Percentiles rank a stretch among this genome's conserved stretches.
These are phyloP conservation scores for Colletes collaris DNA, from an alignment of 2,888 invertebrate genomes.

Conservation along the genomic window DNA sequence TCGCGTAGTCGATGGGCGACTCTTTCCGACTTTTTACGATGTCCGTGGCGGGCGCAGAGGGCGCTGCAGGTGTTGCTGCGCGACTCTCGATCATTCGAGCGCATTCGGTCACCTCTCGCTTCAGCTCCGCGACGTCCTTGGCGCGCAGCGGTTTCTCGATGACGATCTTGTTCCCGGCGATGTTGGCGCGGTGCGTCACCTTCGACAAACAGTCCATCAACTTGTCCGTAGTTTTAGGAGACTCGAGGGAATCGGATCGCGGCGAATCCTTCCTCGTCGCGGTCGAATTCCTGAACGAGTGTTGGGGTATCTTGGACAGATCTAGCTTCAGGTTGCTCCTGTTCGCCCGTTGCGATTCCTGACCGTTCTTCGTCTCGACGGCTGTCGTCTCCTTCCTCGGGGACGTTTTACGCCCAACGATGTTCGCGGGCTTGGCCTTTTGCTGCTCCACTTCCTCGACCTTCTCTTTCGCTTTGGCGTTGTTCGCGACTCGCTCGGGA, in stretches of 20 bases:
- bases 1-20: conserved; percentile 20
- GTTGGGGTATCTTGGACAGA: conserved; percentile 79
- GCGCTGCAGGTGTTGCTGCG: conserved; percentile 1
- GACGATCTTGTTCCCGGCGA: conserved; percentile 72
- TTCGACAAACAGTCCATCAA: conserved; percentile 66
- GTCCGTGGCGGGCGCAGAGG: background rate
- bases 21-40: background rate
- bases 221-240: conserved; percentile 41
- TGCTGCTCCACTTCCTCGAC: conserved; percentile 37
- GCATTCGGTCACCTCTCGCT: conserved; percentile 62
- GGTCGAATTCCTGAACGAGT: conserved; percentile 72
- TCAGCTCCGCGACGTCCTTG: conserved; percentile 68
- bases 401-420: background rate
- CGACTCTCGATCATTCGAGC: conserved; percentile 54
- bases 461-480: background rate
- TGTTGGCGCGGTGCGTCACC: conserved; percentile 72
- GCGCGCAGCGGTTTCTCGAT: conserved; percentile 71
- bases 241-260: conserved; percentile 55
- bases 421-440: background rate
- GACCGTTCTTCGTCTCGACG: background rate
- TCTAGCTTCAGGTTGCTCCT: conserved; percentile 77
- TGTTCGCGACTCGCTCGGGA: background rate
- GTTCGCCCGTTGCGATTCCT: conserved; percentile 54
- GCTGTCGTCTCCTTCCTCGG: background rate
- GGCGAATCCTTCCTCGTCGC: conserved; percentile 68